Conservation (phyloP, 23 tunicate genomes). For the Halocynthia aurantium region DNA sequence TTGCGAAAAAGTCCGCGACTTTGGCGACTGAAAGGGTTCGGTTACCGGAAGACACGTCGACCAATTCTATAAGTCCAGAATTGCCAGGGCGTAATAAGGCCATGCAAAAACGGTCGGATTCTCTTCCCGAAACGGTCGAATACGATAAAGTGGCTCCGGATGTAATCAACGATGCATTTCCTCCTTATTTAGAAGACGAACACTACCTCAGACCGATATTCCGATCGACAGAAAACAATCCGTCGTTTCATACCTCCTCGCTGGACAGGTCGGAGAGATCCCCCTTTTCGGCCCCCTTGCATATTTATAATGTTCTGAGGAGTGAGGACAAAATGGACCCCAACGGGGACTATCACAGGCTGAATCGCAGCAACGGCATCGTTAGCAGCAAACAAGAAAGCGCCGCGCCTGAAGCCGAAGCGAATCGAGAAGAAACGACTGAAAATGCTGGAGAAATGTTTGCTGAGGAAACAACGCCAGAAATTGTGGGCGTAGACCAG, state of each 20-base stretch:
- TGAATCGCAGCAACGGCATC: background rate
- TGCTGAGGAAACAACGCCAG: background rate
- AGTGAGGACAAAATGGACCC: background rate
- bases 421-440: background rate
- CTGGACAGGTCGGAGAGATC: background rate
- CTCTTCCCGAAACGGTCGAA: constrained; percentile 1
- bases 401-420: background rate
- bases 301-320: background rate
- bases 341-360: background rate
- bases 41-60: background rate
- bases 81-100: background rate
- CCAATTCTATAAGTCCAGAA: background rate
- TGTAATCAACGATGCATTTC: background rate
- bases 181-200: background rate
- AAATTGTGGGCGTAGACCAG: background rate
- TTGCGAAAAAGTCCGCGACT: background rate
- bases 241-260: background rate
- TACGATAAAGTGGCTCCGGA: constrained; percentile 12
- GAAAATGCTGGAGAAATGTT: background rate
- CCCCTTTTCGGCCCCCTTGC: background rate
- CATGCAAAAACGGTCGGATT: background rate
- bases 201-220: background rate
- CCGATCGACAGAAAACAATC: background rate
- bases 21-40: background rate
- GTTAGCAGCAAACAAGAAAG: background rate